phyloP scores from a whole-genome alignment of 2,797 vertebrate species.

The Enteromius argenteus region DNA sequence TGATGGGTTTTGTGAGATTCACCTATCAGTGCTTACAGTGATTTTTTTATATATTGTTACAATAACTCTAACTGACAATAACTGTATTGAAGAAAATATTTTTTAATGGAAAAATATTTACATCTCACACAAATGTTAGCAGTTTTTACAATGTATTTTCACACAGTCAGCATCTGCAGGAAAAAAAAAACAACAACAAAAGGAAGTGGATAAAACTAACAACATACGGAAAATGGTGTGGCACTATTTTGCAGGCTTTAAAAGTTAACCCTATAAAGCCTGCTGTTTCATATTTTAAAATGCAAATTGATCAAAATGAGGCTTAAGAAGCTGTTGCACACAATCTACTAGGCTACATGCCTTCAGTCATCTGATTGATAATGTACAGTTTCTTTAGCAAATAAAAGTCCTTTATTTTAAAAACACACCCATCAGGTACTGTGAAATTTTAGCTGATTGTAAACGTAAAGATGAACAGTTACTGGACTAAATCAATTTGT shows the following conservation, averaged over 20 bases:
- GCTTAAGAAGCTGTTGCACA: background rate
- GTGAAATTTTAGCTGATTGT: background rate
- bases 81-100: background rate
- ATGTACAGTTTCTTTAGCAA: background rate
- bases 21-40: background rate
- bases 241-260: background rate
- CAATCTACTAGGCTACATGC: background rate
- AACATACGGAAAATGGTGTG: background rate
- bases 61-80: background rate
- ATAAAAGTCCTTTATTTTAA: background rate
- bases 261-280: background rate
- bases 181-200: background rate
- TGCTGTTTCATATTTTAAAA: background rate
- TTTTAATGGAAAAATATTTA: constrained; percentile 12
- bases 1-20: background rate
- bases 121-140: constrained; percentile 1
- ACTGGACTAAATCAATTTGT: background rate
- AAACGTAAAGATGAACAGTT: background rate
- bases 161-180: background rate
- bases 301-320: background rate
- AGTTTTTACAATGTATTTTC: background rate
- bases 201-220: background rate
- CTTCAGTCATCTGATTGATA: background rate
- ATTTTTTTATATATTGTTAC: too few relatives aligned
- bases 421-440: background rate